Evolutionary conservation across 2,797 vertebrate species (phyloP), one percentile per base, ranked within the genome.

Genomic region (Alosa sapidissima): DNA sequence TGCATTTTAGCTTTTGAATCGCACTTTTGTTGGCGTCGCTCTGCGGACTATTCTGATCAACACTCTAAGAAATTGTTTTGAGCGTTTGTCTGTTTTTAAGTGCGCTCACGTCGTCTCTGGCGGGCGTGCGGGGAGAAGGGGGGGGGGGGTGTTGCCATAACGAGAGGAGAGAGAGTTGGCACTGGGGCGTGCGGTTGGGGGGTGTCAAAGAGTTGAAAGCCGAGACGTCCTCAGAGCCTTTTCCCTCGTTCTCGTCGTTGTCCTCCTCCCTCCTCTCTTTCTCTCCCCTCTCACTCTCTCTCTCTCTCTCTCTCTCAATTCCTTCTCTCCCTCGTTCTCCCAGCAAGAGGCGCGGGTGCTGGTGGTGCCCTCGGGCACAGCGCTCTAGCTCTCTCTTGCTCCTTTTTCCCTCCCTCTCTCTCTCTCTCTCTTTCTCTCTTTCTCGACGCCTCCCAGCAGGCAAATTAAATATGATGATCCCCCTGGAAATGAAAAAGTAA

Each of bases 401-500:
- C 28, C 54, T 54, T 48, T 60, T 68, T 81, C 84, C 51, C 83
- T 60, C 47, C 60, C 47, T 21, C 19, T 5, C 13, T 33, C 10
- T 62, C 10, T 62, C 48, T 48, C 45, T 81, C 78, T 78, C 60
- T 51, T 51, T 84, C 81, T 68, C 85, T 65, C 9, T 28, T 81
- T 58, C 75, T 86, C 81, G 85, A 48, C 45, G 84, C 85, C 83
- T 88, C 90, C 87, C 87, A 88, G 84, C 85, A 90, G 89, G 89
- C 89, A 91, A 92, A 92, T 94, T 93, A 94, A 92, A 94, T 91
- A 87, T 88, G 88, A 87, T 92, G 92, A 93, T 94, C 94, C 92
- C 92, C 86, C 92, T 90, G 90, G 92, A 94, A 94, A 94, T 94
- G 92, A 93, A 93, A 93, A 91, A 90, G 89, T 90, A 93, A 94